phyloP scores from a whole-genome alignment of 2,888 invertebrate genomes.

The Sinelater perroti region DNA sequence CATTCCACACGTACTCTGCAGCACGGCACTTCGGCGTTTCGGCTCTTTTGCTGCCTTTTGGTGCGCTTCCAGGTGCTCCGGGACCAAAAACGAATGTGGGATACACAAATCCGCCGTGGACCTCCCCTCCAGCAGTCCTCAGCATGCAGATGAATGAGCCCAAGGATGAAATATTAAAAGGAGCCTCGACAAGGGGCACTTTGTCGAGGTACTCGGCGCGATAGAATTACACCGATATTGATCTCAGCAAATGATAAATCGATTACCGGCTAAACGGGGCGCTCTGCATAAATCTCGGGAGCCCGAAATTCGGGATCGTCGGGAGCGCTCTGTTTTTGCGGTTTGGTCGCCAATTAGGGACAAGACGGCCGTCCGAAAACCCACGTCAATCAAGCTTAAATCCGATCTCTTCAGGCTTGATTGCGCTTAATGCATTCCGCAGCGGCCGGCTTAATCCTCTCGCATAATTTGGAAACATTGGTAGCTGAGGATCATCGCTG shows the following conservation, averaged over 20 bases:
- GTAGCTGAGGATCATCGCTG: too few relatives aligned
- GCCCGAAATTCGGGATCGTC: constrained; percentile 7
- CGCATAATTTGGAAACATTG: too few relatives aligned
- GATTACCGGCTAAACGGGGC: neutral
- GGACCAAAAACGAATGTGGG: neutral
- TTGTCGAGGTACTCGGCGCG: neutral
- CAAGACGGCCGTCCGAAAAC: too few relatives aligned
- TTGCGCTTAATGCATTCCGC: constrained; percentile 8
- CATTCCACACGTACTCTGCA: constrained; percentile 46
- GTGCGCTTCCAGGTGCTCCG: neutral
- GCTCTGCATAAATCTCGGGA: constrained; percentile 6
- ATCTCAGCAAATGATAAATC: constrained; percentile 9
- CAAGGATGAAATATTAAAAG: neutral
- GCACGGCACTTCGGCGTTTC: constrained; percentile 34
- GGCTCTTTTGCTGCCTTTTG: constrained; percentile 21
- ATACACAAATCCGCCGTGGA: too few relatives aligned
- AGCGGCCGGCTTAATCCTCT: too few relatives aligned
- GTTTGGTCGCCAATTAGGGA: too few relatives aligned
- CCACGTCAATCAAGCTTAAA: constrained; percentile 14
- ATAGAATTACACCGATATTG: constrained; percentile 8
- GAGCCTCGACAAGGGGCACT: constrained; percentile 5
- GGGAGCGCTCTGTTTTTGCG: too few relatives aligned
- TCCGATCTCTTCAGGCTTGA: neutral
- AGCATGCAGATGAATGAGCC: neutral
- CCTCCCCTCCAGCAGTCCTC: neutral